Percentiles rank a stretch among this genome's conserved stretches.
Evolutionary conservation across 2,888 invertebrate species (phyloP).

Genomic region (Strigamia crassipes): DNA sequence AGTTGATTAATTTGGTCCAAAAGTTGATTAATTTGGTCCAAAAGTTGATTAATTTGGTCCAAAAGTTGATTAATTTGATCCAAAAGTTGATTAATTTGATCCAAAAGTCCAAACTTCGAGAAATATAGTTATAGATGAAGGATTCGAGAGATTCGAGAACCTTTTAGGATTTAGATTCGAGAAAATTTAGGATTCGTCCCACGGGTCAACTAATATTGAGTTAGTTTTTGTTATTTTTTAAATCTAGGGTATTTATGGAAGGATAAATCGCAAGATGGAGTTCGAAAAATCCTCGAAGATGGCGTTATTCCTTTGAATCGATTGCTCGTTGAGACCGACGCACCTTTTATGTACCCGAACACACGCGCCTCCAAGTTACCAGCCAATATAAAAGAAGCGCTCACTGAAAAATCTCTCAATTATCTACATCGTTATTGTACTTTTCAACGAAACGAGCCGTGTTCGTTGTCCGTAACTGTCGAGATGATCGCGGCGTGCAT

Average conservation of each 20-base stretch:
- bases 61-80: too few relatives aligned
- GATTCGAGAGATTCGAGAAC: too few relatives aligned
- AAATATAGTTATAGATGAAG: too few relatives aligned
- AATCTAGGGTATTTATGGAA: conserved; percentile 77
- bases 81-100: too few relatives aligned
- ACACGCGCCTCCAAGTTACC: conserved; percentile 90
- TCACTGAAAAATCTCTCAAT: conserved; percentile 82
- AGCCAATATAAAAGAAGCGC: conserved; percentile 79
- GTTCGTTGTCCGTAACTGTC: conserved; percentile 87
- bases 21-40: too few relatives aligned
- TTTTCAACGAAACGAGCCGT: conserved; percentile 95
- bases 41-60: too few relatives aligned
- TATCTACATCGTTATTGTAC: conserved; percentile 89
- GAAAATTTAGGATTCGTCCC: too few relatives aligned
- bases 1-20: too few relatives aligned
- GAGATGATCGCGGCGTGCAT: conserved; percentile 94
- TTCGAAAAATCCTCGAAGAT: conserved; percentile 79
- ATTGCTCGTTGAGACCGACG: conserved; percentile 87
- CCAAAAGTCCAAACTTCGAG: too few relatives aligned
- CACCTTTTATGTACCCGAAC: conserved; percentile 96
- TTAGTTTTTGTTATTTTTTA: background rate
- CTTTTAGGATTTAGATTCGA: too few relatives aligned
- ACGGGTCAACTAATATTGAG: too few relatives aligned
- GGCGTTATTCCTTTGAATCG: conserved; percentile 80
- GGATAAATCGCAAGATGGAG: conserved; percentile 89